These are phyloP conservation scores for Copsychus sechellarum DNA, from an alignment of 2,113 vertebrate species.

Conservation along the genomic window DNA sequence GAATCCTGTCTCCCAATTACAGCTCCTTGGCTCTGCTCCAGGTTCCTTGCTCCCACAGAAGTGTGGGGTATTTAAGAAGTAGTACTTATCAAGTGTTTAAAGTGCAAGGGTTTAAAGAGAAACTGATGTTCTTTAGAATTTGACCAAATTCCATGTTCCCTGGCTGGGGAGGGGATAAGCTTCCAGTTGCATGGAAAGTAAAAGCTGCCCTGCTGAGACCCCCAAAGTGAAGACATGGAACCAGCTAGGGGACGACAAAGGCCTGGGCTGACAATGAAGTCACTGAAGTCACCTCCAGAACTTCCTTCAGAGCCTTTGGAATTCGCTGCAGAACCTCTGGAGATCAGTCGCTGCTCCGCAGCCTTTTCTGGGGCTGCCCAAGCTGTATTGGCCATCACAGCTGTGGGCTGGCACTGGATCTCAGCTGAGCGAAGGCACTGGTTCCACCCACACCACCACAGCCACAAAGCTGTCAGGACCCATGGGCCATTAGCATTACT, in stretches of 20 bases:
- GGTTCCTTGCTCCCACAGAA: background rate
- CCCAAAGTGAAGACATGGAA: background rate
- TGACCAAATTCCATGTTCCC: background rate
- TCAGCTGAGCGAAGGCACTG: background rate
- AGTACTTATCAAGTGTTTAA: background rate
- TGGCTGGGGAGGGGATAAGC: background rate
- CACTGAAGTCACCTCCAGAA: background rate
- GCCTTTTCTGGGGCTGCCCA: background rate
- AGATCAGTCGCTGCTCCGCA: accelerated
- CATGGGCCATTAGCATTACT: background rate
- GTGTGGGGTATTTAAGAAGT: background rate
- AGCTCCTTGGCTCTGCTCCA: background rate
- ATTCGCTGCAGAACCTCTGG: background rate
- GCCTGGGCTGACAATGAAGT: background rate
- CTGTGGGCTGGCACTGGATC: background rate
- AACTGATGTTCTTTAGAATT: background rate
- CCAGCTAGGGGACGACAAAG: background rate
- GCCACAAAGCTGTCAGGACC: background rate
- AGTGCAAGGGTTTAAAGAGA: background rate
- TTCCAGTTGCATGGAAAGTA: background rate
- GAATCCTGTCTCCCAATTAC: background rate
- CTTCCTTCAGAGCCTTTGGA: background rate
- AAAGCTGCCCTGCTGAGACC: background rate
- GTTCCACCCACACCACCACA: background rate
- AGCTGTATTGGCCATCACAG: background rate